Conservation (phyloP, 1,140 invertebrate species). For the Hylyphantes graminicola region DNA sequence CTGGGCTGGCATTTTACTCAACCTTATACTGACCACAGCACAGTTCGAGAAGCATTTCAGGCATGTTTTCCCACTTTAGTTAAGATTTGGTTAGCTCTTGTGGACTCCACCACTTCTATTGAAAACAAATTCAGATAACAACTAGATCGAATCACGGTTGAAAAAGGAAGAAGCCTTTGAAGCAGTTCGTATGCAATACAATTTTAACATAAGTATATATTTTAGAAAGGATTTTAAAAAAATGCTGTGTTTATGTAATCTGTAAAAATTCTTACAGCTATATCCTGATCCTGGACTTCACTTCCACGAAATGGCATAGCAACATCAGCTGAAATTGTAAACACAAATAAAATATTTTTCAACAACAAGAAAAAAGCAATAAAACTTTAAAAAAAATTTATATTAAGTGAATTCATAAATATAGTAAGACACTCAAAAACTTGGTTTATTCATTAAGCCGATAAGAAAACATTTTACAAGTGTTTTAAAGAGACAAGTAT, state of each 20-base stretch:
- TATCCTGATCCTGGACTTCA: conserved; percentile 8
- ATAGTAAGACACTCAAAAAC: neutral
- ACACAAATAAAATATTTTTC: neutral
- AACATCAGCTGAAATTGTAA: conserved; percentile 35
- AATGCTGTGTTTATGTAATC: neutral
- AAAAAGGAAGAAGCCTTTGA: neutral
- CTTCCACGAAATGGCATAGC: conserved; percentile 8
- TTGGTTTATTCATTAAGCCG: no score
- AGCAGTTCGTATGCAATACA: neutral
- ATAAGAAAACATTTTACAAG: no score
- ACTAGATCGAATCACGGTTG: neutral
- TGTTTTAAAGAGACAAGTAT: neutral
- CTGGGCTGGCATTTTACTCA: no score
- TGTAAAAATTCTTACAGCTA: conserved; percentile 15
- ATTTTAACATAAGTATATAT: neutral
- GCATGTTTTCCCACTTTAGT: no score
- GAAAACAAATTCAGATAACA: conserved; percentile 8
- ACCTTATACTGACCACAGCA: no score
- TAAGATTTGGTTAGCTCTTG: no score
- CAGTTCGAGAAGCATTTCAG: no score
- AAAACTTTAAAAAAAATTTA: no score
- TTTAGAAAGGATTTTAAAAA: neutral
- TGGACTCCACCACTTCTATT: no score
- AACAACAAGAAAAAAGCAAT: neutral
- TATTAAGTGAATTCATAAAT: neutral